Base-by-base conservation (phyloP, 1,140 invertebrate species). In the Drosophila sechellia region DNA sequence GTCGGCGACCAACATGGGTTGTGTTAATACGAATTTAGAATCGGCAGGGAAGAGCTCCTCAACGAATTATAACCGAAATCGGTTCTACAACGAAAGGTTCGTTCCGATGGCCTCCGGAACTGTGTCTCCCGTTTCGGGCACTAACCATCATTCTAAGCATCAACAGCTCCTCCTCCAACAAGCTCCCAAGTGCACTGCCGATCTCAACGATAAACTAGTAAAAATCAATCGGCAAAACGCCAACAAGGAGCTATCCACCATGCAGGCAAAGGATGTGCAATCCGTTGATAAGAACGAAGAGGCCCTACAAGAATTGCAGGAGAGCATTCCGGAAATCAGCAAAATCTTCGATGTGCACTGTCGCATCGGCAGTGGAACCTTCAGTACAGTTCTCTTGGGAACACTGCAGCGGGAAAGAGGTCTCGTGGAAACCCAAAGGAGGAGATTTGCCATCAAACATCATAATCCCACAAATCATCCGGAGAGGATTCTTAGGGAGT, bases 391-490 rank as follows among this genome's bases (percentile, higher is more conserved):
- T 0, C 97, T 95, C 74, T 87, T 97, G 56, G 96, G 95, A 5
- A 95, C 94, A 1, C 77, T 96, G 45, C 95, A 95, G 75, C 93
- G 94, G 0, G 85, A 93, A 2, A 72, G 92, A 1, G 64, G 93
- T 12, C 5, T 83, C 22, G 71, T 87, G 0, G 92, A 94, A 4
- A 92, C 93, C 27, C 93, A 95, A 35, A 92, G 93, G 22, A 93
- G 93, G 75, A 93, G 93, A 64, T 97, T 96, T 93, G 96, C 96
- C 3, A 94, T 97, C 20, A 97, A 97, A 89, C 95, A 97, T 91
- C 94, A 97, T 27, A 95, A 97, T 65, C 96, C 96, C 1, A 97
- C 96, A n/a, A 96, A 95, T 81, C 96, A 96, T 91, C 96, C 96
- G 5, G 94, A 94, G 34, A 93, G 96, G 37, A 95, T 97, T 46